Percentiles rank a stretch among this genome's conserved stretches.
Evolutionary conservation across 1,140 invertebrate genomes (phyloP).

Genomic region (Papilio machaon): DNA sequence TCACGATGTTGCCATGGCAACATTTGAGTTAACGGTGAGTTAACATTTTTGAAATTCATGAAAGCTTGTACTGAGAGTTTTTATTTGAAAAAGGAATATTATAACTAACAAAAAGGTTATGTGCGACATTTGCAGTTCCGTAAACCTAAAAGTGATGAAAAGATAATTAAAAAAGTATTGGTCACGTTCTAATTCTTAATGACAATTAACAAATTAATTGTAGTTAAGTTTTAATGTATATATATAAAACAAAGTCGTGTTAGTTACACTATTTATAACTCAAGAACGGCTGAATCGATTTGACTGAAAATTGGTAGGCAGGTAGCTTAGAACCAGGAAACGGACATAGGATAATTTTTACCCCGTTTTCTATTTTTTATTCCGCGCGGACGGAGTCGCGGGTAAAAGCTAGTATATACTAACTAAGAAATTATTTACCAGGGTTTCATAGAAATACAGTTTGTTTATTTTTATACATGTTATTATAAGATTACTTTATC

Average conservation of each 20-base stretch:
- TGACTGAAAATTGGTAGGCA: no score
- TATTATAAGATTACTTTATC: neutral
- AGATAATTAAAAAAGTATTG: no score
- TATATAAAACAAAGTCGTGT: no score
- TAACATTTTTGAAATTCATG: constrained; percentile 10
- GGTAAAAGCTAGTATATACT: neutral
- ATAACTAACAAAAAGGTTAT: neutral
- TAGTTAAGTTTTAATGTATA: neutral
- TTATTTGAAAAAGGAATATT: neutral
- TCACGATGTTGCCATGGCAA: constrained; percentile 19
- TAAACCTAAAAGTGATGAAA: neutral
- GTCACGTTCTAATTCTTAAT: no score
- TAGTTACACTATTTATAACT: no score
- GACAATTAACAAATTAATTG: neutral
- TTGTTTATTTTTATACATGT: neutral
- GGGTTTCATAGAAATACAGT: neutral
- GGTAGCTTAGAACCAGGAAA: no score
- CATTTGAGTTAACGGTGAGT: constrained; percentile 24
- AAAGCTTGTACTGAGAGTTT: neutral
- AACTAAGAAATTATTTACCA: neutral
- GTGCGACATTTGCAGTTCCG: neutral
- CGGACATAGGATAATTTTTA: no score
- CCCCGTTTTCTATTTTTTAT: no score
- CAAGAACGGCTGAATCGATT: no score
- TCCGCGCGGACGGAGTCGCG: no score